These are phyloP conservation scores for Dynastes maya DNA, from an alignment of 2,888 invertebrate genomes.

Conservation along the genomic window DNA sequence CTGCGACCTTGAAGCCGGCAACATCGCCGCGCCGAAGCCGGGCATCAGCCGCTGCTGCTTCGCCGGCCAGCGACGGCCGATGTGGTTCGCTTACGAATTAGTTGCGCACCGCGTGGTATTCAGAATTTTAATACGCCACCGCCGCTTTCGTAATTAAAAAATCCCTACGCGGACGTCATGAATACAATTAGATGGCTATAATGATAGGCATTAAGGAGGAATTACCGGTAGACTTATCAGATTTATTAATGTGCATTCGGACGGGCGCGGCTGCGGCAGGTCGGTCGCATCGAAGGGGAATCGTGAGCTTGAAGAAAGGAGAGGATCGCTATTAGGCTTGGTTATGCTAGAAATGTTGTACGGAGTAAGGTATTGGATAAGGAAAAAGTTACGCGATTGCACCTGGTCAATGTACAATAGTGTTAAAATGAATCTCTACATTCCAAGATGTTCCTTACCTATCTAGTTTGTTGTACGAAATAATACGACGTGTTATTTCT, in stretches of 20 bases:
- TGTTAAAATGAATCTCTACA: too few relatives aligned
- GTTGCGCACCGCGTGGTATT: constrained; percentile 50
- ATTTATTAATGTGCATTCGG: neutral
- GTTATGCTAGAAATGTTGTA: neutral
- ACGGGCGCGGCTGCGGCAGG: too few relatives aligned
- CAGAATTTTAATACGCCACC: constrained; percentile 52
- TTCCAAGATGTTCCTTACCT: too few relatives aligned
- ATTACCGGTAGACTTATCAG: constrained; percentile 19
- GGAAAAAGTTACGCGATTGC: too few relatives aligned
- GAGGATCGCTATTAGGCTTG: neutral
- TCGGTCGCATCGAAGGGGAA: too few relatives aligned
- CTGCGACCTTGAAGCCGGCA: constrained; percentile 30
- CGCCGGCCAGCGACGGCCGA: neutral
- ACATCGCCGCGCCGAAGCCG: neutral
- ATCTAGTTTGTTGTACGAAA: too few relatives aligned
- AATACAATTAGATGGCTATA: constrained; percentile 35
- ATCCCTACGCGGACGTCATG: constrained; percentile 30
- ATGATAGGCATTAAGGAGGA: constrained; percentile 25
- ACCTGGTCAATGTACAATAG: too few relatives aligned
- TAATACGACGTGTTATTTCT: too few relatives aligned
- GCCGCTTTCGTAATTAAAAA: constrained; percentile 40
- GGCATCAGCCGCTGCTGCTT: constrained; percentile 18
- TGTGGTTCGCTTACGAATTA: constrained; percentile 52
- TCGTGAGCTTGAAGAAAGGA: too few relatives aligned
- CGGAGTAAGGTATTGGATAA: neutral